Evolutionary conservation across 2,113 vertebrate genomes (phyloP).

Genomic region (Pelecanus crispus): DNA sequence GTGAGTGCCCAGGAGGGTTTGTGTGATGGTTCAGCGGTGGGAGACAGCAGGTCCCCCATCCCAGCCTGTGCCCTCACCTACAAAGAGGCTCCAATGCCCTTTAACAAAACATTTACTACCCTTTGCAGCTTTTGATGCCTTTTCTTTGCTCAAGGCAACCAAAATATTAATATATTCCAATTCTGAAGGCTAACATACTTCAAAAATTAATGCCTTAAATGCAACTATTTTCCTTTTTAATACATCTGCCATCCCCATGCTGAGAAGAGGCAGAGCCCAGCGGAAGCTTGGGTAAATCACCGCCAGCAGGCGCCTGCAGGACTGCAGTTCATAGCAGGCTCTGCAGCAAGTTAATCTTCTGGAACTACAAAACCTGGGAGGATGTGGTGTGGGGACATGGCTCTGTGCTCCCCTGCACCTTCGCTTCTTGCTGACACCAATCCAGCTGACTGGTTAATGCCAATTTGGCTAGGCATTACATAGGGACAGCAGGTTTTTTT

Average conservation of each 20-base stretch:
- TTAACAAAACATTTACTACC: not conserved
- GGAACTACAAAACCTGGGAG: not conserved
- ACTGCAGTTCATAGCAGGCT: not conserved
- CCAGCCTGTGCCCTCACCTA: not conserved
- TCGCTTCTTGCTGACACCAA: not conserved
- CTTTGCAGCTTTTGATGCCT: not conserved
- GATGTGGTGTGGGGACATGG: not conserved
- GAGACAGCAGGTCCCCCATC: not conserved
- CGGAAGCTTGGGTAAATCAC: not conserved
- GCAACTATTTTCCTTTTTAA: not conserved
- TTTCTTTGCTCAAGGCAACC: not conserved
- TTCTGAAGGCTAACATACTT: not conserved
- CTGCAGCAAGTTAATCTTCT: not conserved
- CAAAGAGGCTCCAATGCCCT: not conserved
- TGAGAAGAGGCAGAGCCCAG: not conserved
- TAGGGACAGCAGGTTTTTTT: not conserved
- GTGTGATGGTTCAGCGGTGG: not conserved
- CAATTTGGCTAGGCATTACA: too few species aligned
- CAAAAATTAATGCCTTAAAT: not conserved
- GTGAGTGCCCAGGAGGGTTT: not conserved
- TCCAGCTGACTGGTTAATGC: fast-evolving
- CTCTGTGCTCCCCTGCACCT: not conserved
- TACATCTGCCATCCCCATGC: not conserved
- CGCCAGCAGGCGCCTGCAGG: fast-evolving
- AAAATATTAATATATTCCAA: not conserved